Conservation (phyloP, 2,888 invertebrate species). For the Acheta domesticus region DNA sequence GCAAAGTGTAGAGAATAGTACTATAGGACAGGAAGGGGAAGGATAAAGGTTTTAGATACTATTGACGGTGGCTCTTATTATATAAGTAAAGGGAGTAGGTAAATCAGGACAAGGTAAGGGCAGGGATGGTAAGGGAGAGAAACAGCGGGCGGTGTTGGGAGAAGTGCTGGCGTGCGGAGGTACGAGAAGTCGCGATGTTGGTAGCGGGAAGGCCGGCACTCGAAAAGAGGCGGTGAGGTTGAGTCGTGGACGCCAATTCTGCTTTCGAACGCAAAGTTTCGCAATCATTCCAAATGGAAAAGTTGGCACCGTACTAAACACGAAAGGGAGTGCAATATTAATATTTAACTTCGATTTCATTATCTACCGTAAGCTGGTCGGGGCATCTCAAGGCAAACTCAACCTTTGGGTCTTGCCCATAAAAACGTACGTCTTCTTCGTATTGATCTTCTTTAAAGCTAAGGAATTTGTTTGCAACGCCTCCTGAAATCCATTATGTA, state of each 20-base stretch:
- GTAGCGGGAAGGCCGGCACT: background rate
- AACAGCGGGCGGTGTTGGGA: too few relatives aligned
- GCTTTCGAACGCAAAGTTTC: background rate
- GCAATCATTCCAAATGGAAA: background rate
- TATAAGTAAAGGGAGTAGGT: too few relatives aligned
- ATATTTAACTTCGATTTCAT: slow-evolving; percentile 2
- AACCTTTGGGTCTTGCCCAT: background rate
- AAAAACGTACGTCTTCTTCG: background rate
- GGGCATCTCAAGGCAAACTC: background rate
- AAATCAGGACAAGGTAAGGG: too few relatives aligned
- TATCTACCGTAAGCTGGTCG: background rate
- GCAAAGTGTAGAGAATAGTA: too few relatives aligned
- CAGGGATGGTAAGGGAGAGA: too few relatives aligned
- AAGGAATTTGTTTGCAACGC: background rate
- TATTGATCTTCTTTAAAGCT: background rate
- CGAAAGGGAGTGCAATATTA: background rate
- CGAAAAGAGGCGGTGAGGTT: background rate
- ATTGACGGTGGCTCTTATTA: too few relatives aligned
- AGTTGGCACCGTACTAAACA: background rate
- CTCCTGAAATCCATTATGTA: slow-evolving; percentile 1
- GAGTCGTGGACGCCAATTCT: background rate
- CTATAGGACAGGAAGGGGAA: too few relatives aligned
- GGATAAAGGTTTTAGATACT: too few relatives aligned
- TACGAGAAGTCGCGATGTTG: background rate
- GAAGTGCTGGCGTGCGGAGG: background rate